Evolutionary conservation across 2,888 invertebrate genomes (phyloP).

Genomic region (Tenthredo amoena): DNA sequence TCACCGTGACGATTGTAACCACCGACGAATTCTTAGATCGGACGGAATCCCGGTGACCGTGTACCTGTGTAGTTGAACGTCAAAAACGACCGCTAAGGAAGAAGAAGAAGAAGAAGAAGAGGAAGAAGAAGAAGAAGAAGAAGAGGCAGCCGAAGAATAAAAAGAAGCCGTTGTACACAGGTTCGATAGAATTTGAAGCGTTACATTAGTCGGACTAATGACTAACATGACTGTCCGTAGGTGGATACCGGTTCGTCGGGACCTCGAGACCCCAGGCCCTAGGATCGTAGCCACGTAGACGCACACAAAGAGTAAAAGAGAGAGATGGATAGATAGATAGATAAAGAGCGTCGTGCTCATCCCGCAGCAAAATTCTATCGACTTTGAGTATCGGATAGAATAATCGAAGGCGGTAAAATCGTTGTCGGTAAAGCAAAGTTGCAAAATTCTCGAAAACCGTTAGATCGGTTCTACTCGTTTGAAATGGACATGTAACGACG

Average conservation of each 20-base stretch:
- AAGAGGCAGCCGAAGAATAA: slow-evolving; percentile 31
- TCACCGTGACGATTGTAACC: not conserved
- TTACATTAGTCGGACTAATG: slow-evolving; percentile 74
- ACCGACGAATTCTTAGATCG: not conserved
- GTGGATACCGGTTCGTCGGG: slow-evolving; percentile 72
- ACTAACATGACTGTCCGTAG: slow-evolving; percentile 73
- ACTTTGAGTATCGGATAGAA: not conserved
- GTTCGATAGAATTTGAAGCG: slow-evolving; percentile 69
- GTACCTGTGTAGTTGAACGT: slow-evolving; percentile 1
- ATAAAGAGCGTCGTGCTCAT: slow-evolving; percentile 31
- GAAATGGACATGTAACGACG: not conserved
- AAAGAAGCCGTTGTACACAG: slow-evolving; percentile 54
- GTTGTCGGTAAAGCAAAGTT: not conserved
- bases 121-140: not conserved
- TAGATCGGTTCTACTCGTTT: not conserved
- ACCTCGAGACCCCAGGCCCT: slow-evolving; percentile 50
- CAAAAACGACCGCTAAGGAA: slow-evolving; percentile 10
- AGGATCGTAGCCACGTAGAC: slow-evolving; percentile 53
- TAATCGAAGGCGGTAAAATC: not conserved
- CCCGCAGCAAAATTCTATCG: not conserved
- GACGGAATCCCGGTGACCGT: not conserved
- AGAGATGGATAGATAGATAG: not conserved
- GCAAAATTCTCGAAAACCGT: not conserved
- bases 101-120: slow-evolving; percentile 9
- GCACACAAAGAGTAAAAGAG: slow-evolving; percentile 5